These are phyloP conservation scores for Thymelicus lineola DNA, from an alignment of 2,888 invertebrate species.

Conservation along the genomic window DNA sequence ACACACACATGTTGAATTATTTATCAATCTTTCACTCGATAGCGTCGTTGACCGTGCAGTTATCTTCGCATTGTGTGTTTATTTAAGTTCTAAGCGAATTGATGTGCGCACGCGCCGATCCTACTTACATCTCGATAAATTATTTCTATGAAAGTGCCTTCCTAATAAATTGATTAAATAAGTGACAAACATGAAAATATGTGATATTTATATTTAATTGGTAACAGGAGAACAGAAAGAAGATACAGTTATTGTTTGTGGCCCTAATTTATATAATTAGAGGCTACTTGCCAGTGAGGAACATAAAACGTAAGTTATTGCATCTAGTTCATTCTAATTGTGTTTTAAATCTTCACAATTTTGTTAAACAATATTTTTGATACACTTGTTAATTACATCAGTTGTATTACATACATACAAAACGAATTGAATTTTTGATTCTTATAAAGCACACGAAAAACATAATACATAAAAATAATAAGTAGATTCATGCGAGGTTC, in stretches of 20 bases:
- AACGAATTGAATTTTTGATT: no score
- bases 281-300: neutral
- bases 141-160: no score
- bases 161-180: no score
- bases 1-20: no score
- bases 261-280: neutral
- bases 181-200: no score
- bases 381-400: no score
- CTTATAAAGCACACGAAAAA: no score
- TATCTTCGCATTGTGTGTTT: neutral
- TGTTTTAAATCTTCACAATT: neutral
- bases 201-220: constrained; percentile 24
- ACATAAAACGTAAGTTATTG: constrained; percentile 8
- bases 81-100: constrained; percentile 31
- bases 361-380: no score
- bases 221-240: constrained; percentile 54
- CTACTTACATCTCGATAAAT: no score
- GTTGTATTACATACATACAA: no score
- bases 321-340: constrained; percentile 4
- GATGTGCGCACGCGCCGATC: constrained; percentile 30
- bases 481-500: no score
- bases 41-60: constrained; percentile 18
- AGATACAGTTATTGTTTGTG: constrained; percentile 42
- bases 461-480: no score
- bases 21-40: neutral